Percentiles rank a stretch among this genome's conserved stretches.
These are phyloP conservation scores for Ictalurus furcatus DNA, from an alignment of 2,113 vertebrate species.

Conservation along the genomic window DNA sequence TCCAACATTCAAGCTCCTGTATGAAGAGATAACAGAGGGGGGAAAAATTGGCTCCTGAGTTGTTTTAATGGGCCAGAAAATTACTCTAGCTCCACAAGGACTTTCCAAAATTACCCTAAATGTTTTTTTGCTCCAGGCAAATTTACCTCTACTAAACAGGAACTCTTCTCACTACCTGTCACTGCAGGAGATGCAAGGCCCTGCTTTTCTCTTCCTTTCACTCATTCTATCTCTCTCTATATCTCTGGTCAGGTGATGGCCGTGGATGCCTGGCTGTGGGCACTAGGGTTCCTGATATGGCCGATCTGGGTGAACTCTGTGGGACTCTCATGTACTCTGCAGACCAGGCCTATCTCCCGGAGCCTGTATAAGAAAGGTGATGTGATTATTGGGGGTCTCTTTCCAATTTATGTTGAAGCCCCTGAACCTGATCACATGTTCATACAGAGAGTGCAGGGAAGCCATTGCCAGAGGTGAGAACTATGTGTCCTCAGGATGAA, in stretches of 20 bases:
- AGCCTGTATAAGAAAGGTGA: conserved; percentile 60
- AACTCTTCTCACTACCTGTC: conserved; percentile 16
- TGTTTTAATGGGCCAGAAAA: conserved; percentile 18
- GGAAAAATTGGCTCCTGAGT: background rate
- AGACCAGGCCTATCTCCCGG: conserved; percentile 55
- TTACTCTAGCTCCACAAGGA: conserved; percentile 36
- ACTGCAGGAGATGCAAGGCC: conserved; percentile 26
- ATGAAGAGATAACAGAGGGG: background rate
- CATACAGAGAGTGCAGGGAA: conserved; percentile 20
- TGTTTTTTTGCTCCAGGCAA: conserved; percentile 49
- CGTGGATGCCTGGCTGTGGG: conserved; percentile 37
- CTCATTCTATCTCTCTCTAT: background rate
- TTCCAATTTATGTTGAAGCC: conserved; percentile 58
- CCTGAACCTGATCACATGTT: conserved; percentile 55
- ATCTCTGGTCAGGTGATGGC: conserved; percentile 31
- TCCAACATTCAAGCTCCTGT: background rate
- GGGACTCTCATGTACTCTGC: conserved; percentile 50
- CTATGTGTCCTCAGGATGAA: background rate
- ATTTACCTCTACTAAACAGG: conserved; percentile 56
- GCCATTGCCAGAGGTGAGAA: conserved; percentile 55
- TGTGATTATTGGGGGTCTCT: conserved; percentile 62
- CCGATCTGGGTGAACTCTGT: conserved; percentile 28
- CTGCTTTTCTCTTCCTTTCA: background rate
- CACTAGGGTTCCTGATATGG: conserved; percentile 46
- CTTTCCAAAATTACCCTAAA: conserved; percentile 44